A percentile compares a stretch with the other conserved stretches of the same genome.
Conservation (phyloP, 2,113 vertebrate genomes). For the Lepus europaeus region DNA sequence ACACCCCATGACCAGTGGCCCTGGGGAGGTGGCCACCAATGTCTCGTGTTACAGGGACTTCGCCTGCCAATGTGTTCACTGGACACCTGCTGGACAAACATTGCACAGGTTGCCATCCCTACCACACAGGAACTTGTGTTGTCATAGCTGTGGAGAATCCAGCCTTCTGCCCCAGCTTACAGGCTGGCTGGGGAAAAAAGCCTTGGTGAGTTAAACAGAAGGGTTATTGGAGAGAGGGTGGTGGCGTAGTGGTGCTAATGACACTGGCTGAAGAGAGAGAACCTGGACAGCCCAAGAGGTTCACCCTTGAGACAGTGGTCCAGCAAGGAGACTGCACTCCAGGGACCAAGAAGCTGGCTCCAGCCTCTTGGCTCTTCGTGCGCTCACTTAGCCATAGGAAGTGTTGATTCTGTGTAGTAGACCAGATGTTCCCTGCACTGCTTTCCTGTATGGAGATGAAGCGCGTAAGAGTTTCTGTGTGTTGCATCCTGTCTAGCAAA, state of each 20-base stretch:
- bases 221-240: not conserved
- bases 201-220: not conserved
- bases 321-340: not conserved
- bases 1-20: not conserved
- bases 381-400: not conserved
- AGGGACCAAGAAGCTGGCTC: not conserved
- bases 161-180: not conserved
- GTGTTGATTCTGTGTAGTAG: not conserved
- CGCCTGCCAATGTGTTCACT: rapidly evolving
- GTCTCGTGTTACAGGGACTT: rapidly evolving
- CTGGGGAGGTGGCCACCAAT: rapidly evolving
- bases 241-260: not conserved
- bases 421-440: not conserved
- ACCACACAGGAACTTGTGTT: not conserved
- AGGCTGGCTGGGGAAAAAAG: not conserved
- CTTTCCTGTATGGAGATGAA: not conserved
- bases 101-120: no score
- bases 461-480: rapidly evolving
- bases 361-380: not conserved
- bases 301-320: rapidly evolving
- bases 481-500: no score
- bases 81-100: rapidly evolving
- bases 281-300: not conserved
- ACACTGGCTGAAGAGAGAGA: not conserved
- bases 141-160: not conserved